A percentile compares a stretch with the other conserved stretches of the same genome.
phyloP scores from a whole-genome alignment of 2,888 invertebrate genomes.

The Chrysolina oricalcia region DNA sequence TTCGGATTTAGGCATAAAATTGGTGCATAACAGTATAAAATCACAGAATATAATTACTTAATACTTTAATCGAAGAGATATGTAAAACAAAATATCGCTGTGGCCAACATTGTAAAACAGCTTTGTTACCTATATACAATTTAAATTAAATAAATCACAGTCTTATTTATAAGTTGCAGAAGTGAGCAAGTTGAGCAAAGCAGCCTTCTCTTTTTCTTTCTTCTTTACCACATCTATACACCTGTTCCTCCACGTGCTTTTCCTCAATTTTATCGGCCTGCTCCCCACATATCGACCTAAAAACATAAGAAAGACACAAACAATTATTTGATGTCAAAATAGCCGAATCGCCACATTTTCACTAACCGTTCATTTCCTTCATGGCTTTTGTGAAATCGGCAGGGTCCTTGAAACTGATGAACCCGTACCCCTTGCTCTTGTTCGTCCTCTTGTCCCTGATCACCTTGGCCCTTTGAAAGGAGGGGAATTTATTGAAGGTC shows the following conservation, averaged over 20 bases:
- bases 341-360: too few species aligned
- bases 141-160: not conserved
- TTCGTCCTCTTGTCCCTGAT: conserved; percentile 96
- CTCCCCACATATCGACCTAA: conserved; percentile 98
- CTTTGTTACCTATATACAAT: not conserved
- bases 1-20: too few species aligned
- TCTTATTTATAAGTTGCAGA: conserved; percentile 65
- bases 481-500: conserved; percentile 94
- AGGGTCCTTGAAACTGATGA: conserved; percentile 98
- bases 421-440: conserved; percentile 99
- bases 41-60: not conserved
- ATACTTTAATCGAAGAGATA: not conserved
- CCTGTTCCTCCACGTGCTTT: conserved; percentile 96
- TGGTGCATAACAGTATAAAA: not conserved
- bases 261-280: conserved; percentile 96
- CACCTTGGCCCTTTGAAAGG: conserved; percentile 95
- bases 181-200: conserved; percentile 83
- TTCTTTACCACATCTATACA: conserved; percentile 94
- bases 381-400: conserved; percentile 98
- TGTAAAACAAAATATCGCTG: not conserved
- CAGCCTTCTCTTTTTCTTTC: conserved; percentile 96
- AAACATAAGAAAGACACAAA: conserved; percentile 54
- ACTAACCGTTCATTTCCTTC: conserved; percentile 98
- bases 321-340: too few species aligned
- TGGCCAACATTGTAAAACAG: not conserved